Base-by-base conservation (phyloP, 2,888 invertebrate genomes). In the Dorcus hopei region DNA sequence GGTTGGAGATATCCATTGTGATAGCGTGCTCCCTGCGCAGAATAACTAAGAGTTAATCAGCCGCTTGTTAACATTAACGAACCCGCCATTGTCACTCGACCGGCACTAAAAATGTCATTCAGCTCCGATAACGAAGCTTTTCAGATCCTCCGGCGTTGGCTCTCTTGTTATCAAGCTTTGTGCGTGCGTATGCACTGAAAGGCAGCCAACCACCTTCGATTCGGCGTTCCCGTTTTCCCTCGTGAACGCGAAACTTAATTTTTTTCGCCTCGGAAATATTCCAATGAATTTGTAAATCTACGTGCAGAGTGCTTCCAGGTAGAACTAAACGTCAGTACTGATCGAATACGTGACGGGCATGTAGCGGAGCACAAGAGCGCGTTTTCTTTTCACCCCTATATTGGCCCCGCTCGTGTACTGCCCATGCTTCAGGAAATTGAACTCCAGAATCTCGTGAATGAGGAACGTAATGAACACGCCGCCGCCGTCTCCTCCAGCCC, bases 1-100 rank as follows among this genome's bases (percentile, higher is more conserved):
- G 49, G 39, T 53, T 59, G 51, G 64, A 64, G 63, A 63, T 66
- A 66, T 57, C 60, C 63, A 61, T 63, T 60, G 61, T 61, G 63
- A 63, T 64, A 66, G 58, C 51, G 56, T 50, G 59, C 61, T 62
- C 61, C 62, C 64, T 59, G 63, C 58, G 62, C 63, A 56, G 67
- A 68, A 68, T 72, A 73, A 71, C 70, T 69, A 69, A 66, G 72
- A 72, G 74, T 72, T 74, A 75, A 76, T 76, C 74, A 76, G 72
- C 65, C 70, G 72, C 75, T 75, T 75, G 75, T 75, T 74, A 76
- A 73, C 74, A 76, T 75, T 75, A 76, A 76, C 75, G 75, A 76
- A 76, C 71, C 69, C 64, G 63, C 70, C 70, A 74, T 74, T 74
- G 74, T 73, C 72, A 69, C 72, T 67, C 68, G 57, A 66, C 64